Evolutionary conservation across 2,113 vertebrate species (phyloP).

Genomic region (Trichomycterus rosablanca): DNA sequence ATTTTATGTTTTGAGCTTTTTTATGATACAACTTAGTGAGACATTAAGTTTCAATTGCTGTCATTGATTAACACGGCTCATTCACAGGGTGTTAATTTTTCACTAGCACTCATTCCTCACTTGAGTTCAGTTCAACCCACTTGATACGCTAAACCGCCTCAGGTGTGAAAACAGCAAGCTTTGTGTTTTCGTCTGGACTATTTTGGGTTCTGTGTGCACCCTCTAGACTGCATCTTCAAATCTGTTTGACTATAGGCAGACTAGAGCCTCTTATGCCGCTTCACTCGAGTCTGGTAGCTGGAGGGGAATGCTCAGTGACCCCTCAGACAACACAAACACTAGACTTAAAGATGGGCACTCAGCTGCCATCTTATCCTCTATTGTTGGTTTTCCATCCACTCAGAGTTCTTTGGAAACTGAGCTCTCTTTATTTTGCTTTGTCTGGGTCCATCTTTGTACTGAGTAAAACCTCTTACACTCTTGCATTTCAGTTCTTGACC

Average conservation of each 20-base stretch:
- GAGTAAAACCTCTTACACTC: slow-evolving; percentile 43
- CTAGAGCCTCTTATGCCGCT: slow-evolving; percentile 42
- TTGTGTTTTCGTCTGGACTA: too few species aligned
- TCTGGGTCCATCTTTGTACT: slow-evolving; percentile 3
- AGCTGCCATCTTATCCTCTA: slow-evolving; percentile 54
- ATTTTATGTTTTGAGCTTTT: too few species aligned
- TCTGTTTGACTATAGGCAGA: slow-evolving; percentile 39
- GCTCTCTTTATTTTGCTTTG: slow-evolving; percentile 24
- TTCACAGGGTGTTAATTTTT: too few species aligned
- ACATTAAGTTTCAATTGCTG: too few species aligned
- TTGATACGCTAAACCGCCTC: too few species aligned
- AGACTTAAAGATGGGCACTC: slow-evolving; percentile 51
- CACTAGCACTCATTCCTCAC: too few species aligned
- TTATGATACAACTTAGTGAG: too few species aligned
- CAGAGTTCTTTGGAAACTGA: slow-evolving; percentile 32
- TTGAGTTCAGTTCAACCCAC: too few species aligned
- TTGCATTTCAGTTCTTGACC: background rate
- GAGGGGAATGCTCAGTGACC: slow-evolving; percentile 53
- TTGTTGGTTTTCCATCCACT: slow-evolving; percentile 51
- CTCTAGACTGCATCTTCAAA: slow-evolving; percentile 27
- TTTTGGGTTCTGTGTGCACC: too few species aligned
- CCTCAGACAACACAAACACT: slow-evolving; percentile 42
- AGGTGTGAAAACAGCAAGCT: too few species aligned
- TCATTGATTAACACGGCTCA: too few species aligned
- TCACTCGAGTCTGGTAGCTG: slow-evolving; percentile 49